Evolutionary conservation across 1,140 invertebrate species (phyloP), one percentile per base, ranked within the genome.

Genomic region (Adoxophyes honmai): DNA sequence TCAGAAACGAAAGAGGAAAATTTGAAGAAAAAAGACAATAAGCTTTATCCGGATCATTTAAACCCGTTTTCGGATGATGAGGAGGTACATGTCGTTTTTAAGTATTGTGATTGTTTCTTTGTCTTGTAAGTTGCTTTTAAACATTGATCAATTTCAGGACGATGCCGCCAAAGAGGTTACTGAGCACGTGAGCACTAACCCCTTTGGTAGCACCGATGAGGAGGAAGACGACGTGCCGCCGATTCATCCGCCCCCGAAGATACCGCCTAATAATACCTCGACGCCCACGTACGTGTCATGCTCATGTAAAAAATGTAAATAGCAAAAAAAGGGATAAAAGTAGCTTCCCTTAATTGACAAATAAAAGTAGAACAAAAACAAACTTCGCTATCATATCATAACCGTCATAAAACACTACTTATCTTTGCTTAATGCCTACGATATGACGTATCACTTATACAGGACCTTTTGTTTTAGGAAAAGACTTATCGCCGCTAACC

Each of bases 31-130:
- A 60, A 65, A 21, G 7, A 64, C 55, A 55, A 55, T 54, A 68
- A 73, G 38, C 68, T 76, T 57, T 96, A 97, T 89, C 95, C 95
- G 0, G 91, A 92, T 42, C 91, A 94, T 63, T 86, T 96, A 51
- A 97, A 97, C 91, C 96, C 96, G 2, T 96, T 96, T 82, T 92
- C 91, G 36, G 93, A 93, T 53, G 93, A 93, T 21, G 90, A 92
- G 6, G 91, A 92, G 21, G 21, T 28, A 28, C 6, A 6, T 28
- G 6, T 28, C 2, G 2, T 3, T 3, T 3, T 28, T 28, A 28
- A 28, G 6, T 3, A 3, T 28, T 28, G 6, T 28, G 6, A 28
- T 3, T 28, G 21, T 6, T 6, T 6, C 21, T 28, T 2, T 2
- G 21, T 28, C 6, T 2, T 3, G 2, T 3, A 28, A 28, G 2